Conservation (phyloP, 2,113 vertebrate species). For the Aplodontia rufa region DNA sequence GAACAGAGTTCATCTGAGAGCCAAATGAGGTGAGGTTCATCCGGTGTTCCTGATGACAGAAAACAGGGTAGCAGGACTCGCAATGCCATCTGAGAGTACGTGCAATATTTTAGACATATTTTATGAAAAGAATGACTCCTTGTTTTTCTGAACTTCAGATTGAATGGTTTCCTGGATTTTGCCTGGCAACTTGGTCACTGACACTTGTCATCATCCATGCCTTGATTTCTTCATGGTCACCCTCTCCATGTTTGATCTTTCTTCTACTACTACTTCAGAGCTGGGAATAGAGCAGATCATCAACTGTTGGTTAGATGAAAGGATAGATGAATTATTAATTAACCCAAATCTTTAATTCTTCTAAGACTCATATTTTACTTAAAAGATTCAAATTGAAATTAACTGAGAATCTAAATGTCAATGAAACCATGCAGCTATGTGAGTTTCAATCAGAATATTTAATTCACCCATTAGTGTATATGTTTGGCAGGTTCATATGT, state of each 20-base stretch:
- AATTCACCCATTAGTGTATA: background rate
- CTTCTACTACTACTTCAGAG: background rate
- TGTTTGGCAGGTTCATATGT: background rate
- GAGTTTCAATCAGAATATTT: background rate
- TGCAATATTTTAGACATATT: background rate
- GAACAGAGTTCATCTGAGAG: background rate
- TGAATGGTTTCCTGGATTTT: background rate
- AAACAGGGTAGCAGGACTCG: background rate
- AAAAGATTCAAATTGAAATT: background rate
- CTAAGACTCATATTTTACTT: background rate
- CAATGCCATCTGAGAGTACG: background rate
- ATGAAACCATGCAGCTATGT: background rate
- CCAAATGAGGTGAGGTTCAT: background rate
- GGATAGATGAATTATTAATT: background rate
- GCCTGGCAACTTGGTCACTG: background rate
- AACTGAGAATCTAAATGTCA: background rate
- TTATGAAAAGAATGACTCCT: background rate
- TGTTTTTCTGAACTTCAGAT: background rate
- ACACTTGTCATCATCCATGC: background rate
- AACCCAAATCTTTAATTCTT: slow-evolving; percentile 6
- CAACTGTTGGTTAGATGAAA: background rate
- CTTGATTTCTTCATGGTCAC: background rate
- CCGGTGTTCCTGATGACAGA: background rate
- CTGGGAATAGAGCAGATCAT: background rate
- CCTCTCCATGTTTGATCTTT: background rate